phyloP scores from a whole-genome alignment of 2,888 invertebrate genomes.

The Diarsia dahlii region DNA sequence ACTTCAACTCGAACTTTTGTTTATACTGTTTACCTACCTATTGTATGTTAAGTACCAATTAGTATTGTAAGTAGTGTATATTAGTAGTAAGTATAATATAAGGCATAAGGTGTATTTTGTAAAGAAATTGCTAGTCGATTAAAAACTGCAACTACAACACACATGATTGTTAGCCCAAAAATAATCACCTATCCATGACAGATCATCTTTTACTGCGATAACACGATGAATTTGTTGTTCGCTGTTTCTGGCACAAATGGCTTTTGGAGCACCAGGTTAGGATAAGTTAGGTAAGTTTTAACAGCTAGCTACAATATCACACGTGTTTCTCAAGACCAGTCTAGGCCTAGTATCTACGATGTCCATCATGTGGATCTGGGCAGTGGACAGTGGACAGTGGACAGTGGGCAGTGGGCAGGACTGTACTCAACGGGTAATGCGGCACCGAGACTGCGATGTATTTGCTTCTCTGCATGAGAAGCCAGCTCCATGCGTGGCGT shows the following conservation, averaged over 20 bases:
- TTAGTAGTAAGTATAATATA: background rate
- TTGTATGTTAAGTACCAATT: constrained; percentile 1
- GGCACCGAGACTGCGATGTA: background rate
- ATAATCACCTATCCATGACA: background rate
- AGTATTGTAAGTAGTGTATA: background rate
- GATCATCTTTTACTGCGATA: background rate
- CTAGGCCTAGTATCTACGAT: background rate
- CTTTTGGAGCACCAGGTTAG: background rate
- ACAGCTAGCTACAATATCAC: background rate
- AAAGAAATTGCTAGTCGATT: background rate
- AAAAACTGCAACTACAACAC: background rate
- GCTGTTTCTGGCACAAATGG: background rate
- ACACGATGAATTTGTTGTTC: background rate
- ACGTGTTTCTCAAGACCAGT: background rate
- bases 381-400: background rate
- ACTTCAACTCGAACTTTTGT: constrained; percentile 27
- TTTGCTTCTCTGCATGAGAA: background rate
- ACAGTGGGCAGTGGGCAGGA: too few relatives aligned
- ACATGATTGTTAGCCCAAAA: background rate
- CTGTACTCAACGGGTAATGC: too few relatives aligned
- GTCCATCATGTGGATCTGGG: background rate
- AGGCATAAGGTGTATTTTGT: background rate
- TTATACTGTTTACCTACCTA: constrained; percentile 1
- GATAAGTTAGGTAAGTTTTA: background rate
- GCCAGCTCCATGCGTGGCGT: background rate